A percentile compares a stretch with the other conserved stretches of the same genome.
Evolutionary conservation across 2,797 vertebrate genomes (phyloP).

Genomic region (Tapirus indicus): DNA sequence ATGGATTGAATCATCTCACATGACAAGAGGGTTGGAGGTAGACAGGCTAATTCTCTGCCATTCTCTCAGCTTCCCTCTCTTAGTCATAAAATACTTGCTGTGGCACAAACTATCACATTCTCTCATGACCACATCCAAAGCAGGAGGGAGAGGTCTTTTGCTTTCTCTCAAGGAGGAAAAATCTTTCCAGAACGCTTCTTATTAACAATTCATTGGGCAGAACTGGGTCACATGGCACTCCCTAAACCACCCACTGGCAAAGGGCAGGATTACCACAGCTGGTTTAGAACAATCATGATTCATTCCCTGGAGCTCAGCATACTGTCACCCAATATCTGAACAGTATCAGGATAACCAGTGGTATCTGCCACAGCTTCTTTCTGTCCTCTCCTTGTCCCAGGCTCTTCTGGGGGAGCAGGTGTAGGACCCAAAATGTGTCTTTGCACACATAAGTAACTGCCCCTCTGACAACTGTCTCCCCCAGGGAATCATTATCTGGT

Average conservation of each 20-base stretch:
- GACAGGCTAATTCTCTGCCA: background rate
- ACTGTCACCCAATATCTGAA: background rate
- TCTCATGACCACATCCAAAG: background rate
- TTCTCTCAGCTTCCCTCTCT: background rate
- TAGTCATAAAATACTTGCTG: background rate
- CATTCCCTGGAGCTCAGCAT: background rate
- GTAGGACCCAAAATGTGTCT: background rate
- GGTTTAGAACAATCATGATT: background rate
- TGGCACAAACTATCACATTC: background rate
- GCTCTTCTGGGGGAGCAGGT: background rate
- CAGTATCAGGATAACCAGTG: background rate
- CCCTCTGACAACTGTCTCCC: background rate
- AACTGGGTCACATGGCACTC: background rate
- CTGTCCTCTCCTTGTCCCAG: background rate
- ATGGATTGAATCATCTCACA: background rate
- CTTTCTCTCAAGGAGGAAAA: background rate
- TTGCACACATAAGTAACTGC: background rate
- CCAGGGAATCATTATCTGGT: background rate
- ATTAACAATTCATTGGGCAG: background rate
- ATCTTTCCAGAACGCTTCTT: background rate
- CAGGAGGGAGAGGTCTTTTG: background rate
- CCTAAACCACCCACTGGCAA: background rate
- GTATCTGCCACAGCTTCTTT: background rate
- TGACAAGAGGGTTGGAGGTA: background rate
- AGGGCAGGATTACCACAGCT: background rate